Evolutionary conservation across 2,797 vertebrate species (phyloP).

Genomic region (Hemitrygon akajei): DNA sequence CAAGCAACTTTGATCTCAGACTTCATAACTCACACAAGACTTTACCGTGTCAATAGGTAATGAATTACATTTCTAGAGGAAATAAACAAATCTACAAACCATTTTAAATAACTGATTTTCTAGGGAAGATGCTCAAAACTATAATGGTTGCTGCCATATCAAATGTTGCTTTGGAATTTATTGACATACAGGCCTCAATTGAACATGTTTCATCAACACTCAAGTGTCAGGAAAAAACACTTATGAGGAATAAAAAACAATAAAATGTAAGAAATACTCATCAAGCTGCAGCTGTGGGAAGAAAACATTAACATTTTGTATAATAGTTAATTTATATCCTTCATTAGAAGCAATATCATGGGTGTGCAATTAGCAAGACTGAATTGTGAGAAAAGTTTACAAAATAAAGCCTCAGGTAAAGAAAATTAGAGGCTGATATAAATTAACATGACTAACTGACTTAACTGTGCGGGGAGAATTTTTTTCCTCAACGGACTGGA

Average conservation of each 20-base stretch:
- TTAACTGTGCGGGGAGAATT: not conserved
- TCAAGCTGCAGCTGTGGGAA: too few species aligned
- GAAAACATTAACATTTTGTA: too few species aligned
- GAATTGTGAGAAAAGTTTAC: too few species aligned
- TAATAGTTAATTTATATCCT: too few species aligned
- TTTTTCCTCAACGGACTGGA: not conserved
- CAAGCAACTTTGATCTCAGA: not conserved
- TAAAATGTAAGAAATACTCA: too few species aligned
- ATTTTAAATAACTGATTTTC: not conserved
- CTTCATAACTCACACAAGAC: not conserved
- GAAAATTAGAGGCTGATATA: not conserved
- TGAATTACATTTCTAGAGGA: not conserved
- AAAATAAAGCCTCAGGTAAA: not conserved
- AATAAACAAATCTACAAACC: not conserved
- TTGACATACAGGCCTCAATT: not conserved
- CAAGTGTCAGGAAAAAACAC: not conserved
- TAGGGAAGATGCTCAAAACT: not conserved
- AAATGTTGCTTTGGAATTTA: not conserved
- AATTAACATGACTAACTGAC: not conserved
- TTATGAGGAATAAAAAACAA: too few species aligned
- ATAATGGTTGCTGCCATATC: not conserved
- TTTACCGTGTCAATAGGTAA: not conserved
- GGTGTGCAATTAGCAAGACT: not conserved
- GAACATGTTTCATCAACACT: not conserved
- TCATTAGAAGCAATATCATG: too few species aligned